Percentiles rank a stretch among this genome's conserved stretches.
phyloP scores from a whole-genome alignment of 2,888 invertebrate genomes.

The Nomada lathburiana region DNA sequence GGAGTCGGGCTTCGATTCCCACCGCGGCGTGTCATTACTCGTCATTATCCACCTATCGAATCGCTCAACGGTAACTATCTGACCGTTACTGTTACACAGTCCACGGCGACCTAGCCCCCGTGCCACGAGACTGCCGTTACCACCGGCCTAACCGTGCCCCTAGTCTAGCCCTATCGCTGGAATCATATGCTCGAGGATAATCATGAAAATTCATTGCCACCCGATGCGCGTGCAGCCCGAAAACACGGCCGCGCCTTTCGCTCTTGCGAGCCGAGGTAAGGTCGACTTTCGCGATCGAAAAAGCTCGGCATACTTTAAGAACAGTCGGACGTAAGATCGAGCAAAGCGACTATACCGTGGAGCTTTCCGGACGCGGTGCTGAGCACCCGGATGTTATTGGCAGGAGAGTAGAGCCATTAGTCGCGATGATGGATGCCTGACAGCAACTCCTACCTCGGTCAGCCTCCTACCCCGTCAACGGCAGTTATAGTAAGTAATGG shows the following conservation, averaged over 20 bases:
- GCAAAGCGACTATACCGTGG: conserved; percentile 62
- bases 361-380: conserved; percentile 73
- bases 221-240: conserved; percentile 22
- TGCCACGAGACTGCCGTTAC: conserved; percentile 67
- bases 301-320: conserved; percentile 13
- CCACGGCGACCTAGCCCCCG: conserved; percentile 14
- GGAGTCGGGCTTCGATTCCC: conserved; percentile 69
- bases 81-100: conserved; percentile 68
- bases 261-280: neutral
- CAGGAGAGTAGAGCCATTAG: conserved; percentile 84
- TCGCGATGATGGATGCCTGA: conserved; percentile 84
- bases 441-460: conserved; percentile 77
- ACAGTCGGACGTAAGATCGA: conserved; percentile 68
- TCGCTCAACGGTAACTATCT: conserved; percentile 82
- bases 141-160: conserved; percentile 68
- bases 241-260: too few relatives aligned
- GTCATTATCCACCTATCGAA: conserved; percentile 83
- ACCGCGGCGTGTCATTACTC: conserved; percentile 82
- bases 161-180: neutral
- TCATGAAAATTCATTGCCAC: neutral
- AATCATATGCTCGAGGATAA: conserved; percentile 14
- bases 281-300: neutral
- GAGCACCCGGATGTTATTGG: conserved; percentile 83
- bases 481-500: conserved; percentile 84
- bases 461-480: conserved; percentile 79